A percentile compares a stretch with the other conserved stretches of the same genome.
These are phyloP conservation scores for Coracias cyanogaster DNA, from an alignment of 2,797 vertebrate genomes.

Conservation along the genomic window DNA sequence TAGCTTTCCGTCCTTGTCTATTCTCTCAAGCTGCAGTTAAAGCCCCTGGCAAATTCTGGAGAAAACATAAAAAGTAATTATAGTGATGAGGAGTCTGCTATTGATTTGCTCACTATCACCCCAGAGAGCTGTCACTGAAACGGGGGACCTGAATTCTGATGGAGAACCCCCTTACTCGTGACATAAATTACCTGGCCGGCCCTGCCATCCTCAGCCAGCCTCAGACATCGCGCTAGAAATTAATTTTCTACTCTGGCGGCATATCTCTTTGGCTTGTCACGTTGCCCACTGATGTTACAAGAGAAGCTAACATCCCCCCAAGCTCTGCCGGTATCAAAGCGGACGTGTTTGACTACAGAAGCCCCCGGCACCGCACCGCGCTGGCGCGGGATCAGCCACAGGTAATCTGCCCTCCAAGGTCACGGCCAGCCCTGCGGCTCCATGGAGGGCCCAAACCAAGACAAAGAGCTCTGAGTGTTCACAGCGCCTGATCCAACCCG, in stretches of 20 bases:
- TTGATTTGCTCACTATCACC: conserved; percentile 4
- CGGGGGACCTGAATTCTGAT: not conserved
- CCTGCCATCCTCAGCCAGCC: not conserved
- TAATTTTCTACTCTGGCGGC: conserved; percentile 20
- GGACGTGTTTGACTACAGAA: not conserved
- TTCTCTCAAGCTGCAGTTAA: not conserved
- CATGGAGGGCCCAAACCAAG: not conserved
- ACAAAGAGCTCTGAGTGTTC: not conserved
- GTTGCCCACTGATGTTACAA: not conserved
- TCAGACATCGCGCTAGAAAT: not conserved
- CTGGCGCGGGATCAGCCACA: not conserved
- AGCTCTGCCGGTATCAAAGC: conserved; percentile 18
- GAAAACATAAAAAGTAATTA: conserved; percentile 7
- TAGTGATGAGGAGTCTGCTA: not conserved
- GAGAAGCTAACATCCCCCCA: not conserved
- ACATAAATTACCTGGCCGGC: not conserved
- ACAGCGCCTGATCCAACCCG: not conserved
- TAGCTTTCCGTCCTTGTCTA: conserved; percentile 2
- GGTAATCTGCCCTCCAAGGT: conserved; percentile 33
- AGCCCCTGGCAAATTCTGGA: conserved; percentile 1
- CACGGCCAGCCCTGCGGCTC: not conserved
- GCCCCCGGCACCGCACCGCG: not conserved
- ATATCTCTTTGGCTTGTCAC: not conserved
- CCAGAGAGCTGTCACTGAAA: not conserved
- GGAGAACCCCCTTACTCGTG: not conserved